Base-by-base conservation (phyloP, 2,113 vertebrate genomes). In the Micronisus gabar region DNA sequence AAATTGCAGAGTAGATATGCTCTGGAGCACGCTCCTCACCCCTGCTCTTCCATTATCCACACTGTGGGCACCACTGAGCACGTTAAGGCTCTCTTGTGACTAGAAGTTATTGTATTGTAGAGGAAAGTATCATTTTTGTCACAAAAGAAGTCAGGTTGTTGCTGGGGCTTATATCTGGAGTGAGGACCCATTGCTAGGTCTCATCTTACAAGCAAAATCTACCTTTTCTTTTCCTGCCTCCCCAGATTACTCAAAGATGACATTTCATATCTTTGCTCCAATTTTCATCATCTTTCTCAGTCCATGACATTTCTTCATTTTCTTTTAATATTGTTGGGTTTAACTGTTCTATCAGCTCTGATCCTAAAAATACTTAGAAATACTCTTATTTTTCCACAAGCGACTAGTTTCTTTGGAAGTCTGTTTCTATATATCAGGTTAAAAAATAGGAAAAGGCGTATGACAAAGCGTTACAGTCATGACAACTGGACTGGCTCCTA, bases 71-170 rank as follows among this genome's bases (percentile, higher is more conserved):
- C 36, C 65, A n/a, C 29, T 7, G 30, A 43, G 13, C 4, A 5
- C 0, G 0, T 8, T 5, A 50, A 26, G 14, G 36, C 21, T 61
- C 59, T 26, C 11, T 59, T 17, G 52, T 25, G 21, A 26, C 26
- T 52, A 13, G 26, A 21, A 5, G 26, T 25, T 32, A 18, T 0
- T 32, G 19, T 11, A 47, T 0, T 34, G 50, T 56, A 30, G 41
- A 50, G 36, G 7, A 41, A 93, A 84, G 8, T 8, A 4, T 2
- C 13, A 16, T 11, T 78, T 80, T 17, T 68, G 14, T 13, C 8
- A 27, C 4, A 11, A 30, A 65, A 75, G 1, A 41, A 67, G 12
- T 22, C 56, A 53, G 7, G 3, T 29, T 23, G 22, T 25, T 79
- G 32, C n/a, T 53, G 18, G 20, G 36, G 27, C 8, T 56, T 67